Evolutionary conservation across 2,113 vertebrate species (phyloP), one percentile per base, ranked within the genome.

Genomic region (Psittacara wagleri): DNA sequence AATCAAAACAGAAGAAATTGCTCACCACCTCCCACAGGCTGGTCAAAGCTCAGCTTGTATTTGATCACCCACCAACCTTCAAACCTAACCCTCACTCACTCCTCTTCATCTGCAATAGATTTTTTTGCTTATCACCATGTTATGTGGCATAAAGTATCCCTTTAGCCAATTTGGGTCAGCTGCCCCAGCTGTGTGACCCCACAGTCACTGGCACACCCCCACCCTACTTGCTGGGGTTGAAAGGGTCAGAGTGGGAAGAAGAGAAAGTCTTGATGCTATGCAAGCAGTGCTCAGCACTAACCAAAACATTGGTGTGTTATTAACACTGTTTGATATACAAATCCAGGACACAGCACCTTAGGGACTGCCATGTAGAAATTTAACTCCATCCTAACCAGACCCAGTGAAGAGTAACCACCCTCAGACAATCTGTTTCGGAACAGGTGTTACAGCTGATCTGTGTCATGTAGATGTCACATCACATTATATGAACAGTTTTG

Each of bases 71-170:
- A 55, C 9, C 24, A 24, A 16, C 6, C 7, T 69, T 55, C 6
- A 3, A 59, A 89, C 2, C 3, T n/a, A 44, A 15, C 10, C 8
- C 4, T 39, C 11, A 15, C 9, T n/a, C 0, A 0, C 17, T 68
- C 20, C 57, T 55, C 18, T 59, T 49, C 33, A 2, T 61, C 73
- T 51, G 15, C 12, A 7, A 10, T 19, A 54, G 18, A 11, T 67
- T 57, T 83, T 51, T 31, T 51, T 86, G 46, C 17, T 59, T 46
- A 48, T 19, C 19, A 23, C 1, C 4, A 29, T 14, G 6, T n/a
- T 35, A 37, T 35, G 66, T 3, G 1, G 6, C 43, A 63, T 29
- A 55, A 63, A 83, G 80, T 35, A 67, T 31, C 11, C 5, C 11
- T 86, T 67, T 55, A 24, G 12, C 17, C 24, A 41, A 14, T 27